phyloP scores from a whole-genome alignment of 2,888 invertebrate genomes.

The Tetanocera ferruginea region DNA sequence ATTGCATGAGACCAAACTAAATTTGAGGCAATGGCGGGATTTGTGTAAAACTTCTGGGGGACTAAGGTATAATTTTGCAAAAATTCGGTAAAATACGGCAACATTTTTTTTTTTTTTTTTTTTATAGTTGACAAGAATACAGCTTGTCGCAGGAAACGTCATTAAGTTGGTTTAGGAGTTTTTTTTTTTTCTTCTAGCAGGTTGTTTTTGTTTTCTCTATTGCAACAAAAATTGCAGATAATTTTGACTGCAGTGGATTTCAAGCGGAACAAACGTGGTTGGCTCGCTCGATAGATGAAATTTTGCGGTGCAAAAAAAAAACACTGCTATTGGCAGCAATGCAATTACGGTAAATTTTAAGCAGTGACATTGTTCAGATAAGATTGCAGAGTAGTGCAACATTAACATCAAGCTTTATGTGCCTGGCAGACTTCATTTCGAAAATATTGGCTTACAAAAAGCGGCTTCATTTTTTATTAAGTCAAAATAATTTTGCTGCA shows the following conservation, averaged over 20 bases:
- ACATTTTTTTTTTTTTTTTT: background rate
- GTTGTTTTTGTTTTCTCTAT: background rate
- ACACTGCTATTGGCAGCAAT: background rate
- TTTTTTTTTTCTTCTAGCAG: background rate
- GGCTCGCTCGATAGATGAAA: too few relatives aligned
- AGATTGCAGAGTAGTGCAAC: too few relatives aligned
- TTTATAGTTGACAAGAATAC: background rate
- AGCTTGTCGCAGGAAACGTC: background rate
- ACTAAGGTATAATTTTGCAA: background rate
- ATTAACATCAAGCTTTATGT: too few relatives aligned
- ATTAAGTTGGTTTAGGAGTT: background rate
- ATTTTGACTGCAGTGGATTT: background rate
- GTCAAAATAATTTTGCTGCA: too few relatives aligned
- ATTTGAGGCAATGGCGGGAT: background rate
- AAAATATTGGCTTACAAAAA: too few relatives aligned
- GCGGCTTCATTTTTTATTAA: too few relatives aligned
- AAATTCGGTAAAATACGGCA: background rate
- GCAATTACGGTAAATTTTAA: too few relatives aligned
- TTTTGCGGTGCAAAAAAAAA: background rate
- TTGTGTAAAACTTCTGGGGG: background rate
- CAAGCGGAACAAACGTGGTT: background rate
- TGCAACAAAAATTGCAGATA: constrained; percentile 7
- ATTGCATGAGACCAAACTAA: constrained; percentile 17
- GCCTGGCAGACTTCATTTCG: too few relatives aligned
- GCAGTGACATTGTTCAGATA: too few relatives aligned